phyloP scores from a whole-genome alignment of 2,888 invertebrate genomes.

The Dilophus febrilis region DNA sequence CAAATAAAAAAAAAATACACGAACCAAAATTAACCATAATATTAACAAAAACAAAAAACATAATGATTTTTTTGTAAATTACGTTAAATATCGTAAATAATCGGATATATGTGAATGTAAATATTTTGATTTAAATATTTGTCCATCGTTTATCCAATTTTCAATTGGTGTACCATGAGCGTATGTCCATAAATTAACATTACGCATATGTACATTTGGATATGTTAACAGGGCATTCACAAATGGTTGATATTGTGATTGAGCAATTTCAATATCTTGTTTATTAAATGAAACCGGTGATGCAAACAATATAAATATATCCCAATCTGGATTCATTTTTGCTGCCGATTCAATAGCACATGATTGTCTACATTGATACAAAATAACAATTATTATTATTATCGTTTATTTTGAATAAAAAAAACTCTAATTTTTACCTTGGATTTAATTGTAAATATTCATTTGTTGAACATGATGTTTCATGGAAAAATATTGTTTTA shows the following conservation, averaged over 20 bases:
- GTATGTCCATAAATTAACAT: conserved; percentile 22
- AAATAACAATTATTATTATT: too few relatives aligned
- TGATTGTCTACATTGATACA: conserved; percentile 17
- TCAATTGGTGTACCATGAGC: conserved; percentile 23
- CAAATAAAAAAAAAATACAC: neutral
- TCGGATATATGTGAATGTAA: neutral
- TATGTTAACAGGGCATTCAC: conserved; percentile 20
- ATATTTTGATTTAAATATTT: conserved; percentile 14
- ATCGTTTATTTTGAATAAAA: too few relatives aligned
- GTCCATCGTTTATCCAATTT: conserved; percentile 21
- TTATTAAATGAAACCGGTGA: conserved; percentile 13
- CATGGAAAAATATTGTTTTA: conserved; percentile 27
- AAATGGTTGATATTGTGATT: conserved; percentile 10
- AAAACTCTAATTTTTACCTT: conserved; percentile 4
- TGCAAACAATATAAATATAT: conserved; percentile 24
- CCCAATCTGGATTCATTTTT: conserved; percentile 21
- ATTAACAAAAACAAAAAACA: neutral
- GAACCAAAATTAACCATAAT: neutral
- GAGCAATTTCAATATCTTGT: conserved; percentile 6
- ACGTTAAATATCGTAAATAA: neutral
- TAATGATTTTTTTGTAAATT: neutral
- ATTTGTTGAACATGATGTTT: conserved; percentile 21
- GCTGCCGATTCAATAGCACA: conserved; percentile 30
- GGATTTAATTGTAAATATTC: conserved; percentile 16
- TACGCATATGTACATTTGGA: conserved; percentile 22